Percentiles rank a stretch among this genome's conserved stretches.
phyloP scores from a whole-genome alignment of 2,888 invertebrate genomes.

The Euphydryas editha region DNA sequence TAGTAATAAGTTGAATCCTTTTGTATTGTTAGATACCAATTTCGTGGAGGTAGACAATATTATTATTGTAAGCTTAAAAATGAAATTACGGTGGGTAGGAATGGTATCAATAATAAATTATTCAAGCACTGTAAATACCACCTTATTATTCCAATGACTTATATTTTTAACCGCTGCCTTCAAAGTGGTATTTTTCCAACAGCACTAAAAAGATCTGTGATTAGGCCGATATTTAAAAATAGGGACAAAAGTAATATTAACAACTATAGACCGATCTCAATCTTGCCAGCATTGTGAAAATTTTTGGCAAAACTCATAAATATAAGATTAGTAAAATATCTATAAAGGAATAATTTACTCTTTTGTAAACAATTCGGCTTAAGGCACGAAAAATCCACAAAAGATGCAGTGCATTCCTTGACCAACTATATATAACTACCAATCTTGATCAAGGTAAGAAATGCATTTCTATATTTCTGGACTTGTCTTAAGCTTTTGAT shows the following conservation, averaged over 20 bases:
- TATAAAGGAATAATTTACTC: background rate
- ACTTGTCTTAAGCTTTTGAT: background rate
- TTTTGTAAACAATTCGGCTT: background rate
- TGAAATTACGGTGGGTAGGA: background rate
- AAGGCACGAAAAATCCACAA: background rate
- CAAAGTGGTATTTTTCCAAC: background rate
- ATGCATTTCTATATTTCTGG: too few relatives aligned
- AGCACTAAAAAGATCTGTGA: background rate
- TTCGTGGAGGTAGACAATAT: background rate
- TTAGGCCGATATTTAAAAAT: slow-evolving; percentile 6
- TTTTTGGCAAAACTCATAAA: background rate
- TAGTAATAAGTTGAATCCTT: too few relatives aligned
- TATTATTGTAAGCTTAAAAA: background rate
- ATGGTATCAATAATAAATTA: background rate
- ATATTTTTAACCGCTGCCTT: slow-evolving; percentile 3
- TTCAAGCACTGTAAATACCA: background rate
- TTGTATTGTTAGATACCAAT: background rate
- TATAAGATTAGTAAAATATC: background rate
- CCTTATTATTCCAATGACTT: background rate
- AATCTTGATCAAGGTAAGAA: background rate
- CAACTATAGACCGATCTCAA: slow-evolving; percentile 1
- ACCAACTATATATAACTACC: background rate
- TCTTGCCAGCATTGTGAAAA: background rate
- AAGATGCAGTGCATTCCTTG: background rate
- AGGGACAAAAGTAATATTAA: background rate